Percentiles rank a stretch among this genome's conserved stretches.
These are phyloP conservation scores for Nebria ingens DNA, from an alignment of 1,140 invertebrate species.

Conservation along the genomic window DNA sequence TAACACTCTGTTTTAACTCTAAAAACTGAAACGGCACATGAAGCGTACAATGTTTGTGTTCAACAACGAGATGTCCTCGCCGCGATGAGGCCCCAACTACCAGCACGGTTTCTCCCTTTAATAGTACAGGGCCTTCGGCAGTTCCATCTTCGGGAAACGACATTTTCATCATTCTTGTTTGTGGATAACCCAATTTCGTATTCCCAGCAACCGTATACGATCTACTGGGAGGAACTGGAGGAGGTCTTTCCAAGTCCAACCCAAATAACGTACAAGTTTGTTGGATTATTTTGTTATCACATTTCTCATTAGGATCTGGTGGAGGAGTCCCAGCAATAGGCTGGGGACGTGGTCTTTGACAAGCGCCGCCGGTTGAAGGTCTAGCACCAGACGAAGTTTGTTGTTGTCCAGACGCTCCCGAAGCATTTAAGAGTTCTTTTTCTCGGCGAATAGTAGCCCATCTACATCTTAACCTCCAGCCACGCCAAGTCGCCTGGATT, in stretches of 20 bases:
- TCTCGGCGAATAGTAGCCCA: conserved; percentile 51
- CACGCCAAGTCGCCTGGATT: conserved; percentile 74
- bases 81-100: conserved; percentile 71
- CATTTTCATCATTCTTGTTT: conserved; percentile 82
- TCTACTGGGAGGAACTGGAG: conserved; percentile 78
- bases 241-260: conserved; percentile 78
- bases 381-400: conserved; percentile 14
- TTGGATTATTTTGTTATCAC: conserved; percentile 76
- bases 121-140: conserved; percentile 44
- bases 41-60: conserved; percentile 66
- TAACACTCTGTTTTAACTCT: conserved; percentile 49
- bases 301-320: conserved; percentile 63
- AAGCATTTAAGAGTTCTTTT: conserved; percentile 23
- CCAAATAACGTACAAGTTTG: conserved; percentile 84
- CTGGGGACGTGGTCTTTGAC: conserved; percentile 60
- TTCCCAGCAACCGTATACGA: conserved; percentile 84
- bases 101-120: conserved; percentile 72
- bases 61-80: conserved; percentile 72
- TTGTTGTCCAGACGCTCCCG: conserved; percentile 3
- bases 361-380: conserved; percentile 20
- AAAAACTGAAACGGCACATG: conserved; percentile 83
- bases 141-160: conserved; percentile 58
- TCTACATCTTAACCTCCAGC: conserved; percentile 58
- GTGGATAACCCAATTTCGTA: conserved; percentile 86
- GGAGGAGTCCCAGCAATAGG: conserved; percentile 79